Conservation (phyloP, 2,113 vertebrate genomes). For the Triplophysa dalaica region DNA sequence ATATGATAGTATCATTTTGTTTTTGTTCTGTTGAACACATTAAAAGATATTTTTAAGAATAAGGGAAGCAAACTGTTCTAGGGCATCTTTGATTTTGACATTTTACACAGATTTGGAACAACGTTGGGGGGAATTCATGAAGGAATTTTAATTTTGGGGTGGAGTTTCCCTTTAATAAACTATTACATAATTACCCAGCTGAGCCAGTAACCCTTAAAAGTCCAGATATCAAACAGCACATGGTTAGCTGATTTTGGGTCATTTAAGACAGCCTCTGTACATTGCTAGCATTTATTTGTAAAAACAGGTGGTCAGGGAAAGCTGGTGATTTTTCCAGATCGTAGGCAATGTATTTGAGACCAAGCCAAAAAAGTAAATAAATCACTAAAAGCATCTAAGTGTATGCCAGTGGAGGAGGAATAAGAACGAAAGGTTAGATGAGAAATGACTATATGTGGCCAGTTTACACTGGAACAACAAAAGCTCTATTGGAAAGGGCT, state of each 20-base stretch:
- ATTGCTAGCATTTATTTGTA: neutral
- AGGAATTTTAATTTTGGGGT: no score
- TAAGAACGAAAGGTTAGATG: neutral
- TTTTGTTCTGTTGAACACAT: no score
- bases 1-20: no score
- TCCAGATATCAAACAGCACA: neutral
- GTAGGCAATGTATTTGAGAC: neutral
- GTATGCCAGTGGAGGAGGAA: neutral
- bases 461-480: neutral
- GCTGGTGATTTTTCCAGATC: neutral
- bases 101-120: no score
- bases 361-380: neutral
- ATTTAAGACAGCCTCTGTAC: neutral
- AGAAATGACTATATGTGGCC: constrained; percentile 4
- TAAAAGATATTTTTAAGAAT: no score
- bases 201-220: neutral
- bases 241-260: neutral
- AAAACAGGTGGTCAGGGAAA: constrained; percentile 10
- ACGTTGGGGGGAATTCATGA: neutral
- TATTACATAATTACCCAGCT: neutral
- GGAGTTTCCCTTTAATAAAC: neutral
- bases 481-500: neutral
- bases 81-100: no score
- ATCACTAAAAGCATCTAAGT: neutral
- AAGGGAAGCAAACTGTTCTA: no score